phyloP scores from a whole-genome alignment of 2,113 vertebrate species.

The Ceyx margarethae region DNA sequence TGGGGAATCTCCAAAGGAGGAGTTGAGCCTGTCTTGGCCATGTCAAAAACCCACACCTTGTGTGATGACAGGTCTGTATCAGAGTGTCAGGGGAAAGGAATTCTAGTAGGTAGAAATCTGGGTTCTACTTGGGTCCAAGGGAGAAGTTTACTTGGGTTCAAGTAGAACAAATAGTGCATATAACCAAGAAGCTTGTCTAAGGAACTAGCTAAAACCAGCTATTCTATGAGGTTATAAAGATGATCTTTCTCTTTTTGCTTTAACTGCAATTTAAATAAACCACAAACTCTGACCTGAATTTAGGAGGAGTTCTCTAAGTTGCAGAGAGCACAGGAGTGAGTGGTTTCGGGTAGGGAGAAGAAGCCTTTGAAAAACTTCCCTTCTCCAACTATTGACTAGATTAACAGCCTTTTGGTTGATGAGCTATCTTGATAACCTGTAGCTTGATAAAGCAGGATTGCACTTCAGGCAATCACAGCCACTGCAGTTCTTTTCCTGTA shows the following conservation, averaged over 20 bases:
- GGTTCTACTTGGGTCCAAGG: no score
- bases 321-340: not conserved
- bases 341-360: not conserved
- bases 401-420: not conserved
- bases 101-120: not conserved
- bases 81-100: not conserved
- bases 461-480: not conserved
- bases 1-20: not conserved
- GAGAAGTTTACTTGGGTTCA: no score
- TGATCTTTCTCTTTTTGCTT: no score
- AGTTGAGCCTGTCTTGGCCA: not conserved
- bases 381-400: not conserved
- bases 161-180: no score
- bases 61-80: not conserved
- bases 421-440: not conserved
- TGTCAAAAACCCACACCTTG: not conserved
- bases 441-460: not conserved
- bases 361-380: not conserved
- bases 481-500: accelerated
- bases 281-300: not conserved
- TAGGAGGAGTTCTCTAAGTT: not conserved
- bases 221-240: no score
- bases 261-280: no score
- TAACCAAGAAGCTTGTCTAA: no score
- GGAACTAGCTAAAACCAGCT: no score